Evolutionary conservation across 2,797 vertebrate genomes (phyloP), one percentile per base, ranked within the genome.

Genomic region (Poecilia picta): DNA sequence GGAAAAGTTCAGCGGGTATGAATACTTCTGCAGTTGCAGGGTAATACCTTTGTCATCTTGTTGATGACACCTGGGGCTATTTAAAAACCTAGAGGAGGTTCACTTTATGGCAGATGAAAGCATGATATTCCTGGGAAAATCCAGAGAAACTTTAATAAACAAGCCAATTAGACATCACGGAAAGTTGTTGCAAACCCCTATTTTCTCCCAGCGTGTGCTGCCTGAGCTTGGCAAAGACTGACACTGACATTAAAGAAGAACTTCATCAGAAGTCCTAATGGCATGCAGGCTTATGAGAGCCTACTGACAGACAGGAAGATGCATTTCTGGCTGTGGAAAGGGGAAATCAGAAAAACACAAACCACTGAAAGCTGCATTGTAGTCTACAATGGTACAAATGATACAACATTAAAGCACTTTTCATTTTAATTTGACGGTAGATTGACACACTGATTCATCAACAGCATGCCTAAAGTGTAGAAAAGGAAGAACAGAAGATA

Each of bases 81-180:
- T 73, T 88, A 78, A 16, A 81, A 89, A 90, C 75, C 25, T 70
- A 73, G 80, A 81, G 78, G 81, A 77, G 79, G 80, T 76, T 89
- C 77, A 84, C 80, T 85, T 53, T 85, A 73, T 28, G 46, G 62
- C 18, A 74, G 86, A 92, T 86, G 78, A 92, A 89, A 89, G 81
- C 75, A 4, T 4, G 28, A 88, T 88, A 83, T 91, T 89, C 83
- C 72, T 88, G 88, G 87, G 89, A 87, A 90, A 90, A 85, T 87
- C 78, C 82, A 83, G 51, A 70, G 36, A 89, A 82, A 72, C 73
- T 80, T 92, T 85, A 66, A 76, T 83, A 80, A 86, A 89, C 85
- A 46, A 45, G n/a, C 64, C 36, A 84, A 88, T 86, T 85, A 89
- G 49, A 85, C 74, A 86, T 85, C 77, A 77, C 78, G 81, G 74